Evolutionary conservation across 1,140 invertebrate genomes (phyloP).

Genomic region (Nymphalis io): DNA sequence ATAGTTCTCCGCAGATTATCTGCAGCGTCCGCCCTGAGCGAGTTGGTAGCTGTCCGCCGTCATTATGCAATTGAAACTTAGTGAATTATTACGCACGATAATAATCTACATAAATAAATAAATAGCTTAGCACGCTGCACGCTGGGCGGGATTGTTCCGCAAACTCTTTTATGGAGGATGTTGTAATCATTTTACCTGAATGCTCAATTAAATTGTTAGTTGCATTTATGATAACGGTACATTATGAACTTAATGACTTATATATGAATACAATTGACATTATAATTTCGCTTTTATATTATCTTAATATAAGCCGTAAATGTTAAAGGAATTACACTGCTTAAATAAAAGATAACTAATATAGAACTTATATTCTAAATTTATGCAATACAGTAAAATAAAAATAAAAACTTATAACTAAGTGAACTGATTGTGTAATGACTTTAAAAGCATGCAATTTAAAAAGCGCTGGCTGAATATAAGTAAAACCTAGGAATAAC

Average conservation of each 20-base stretch:
- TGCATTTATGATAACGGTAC: constrained; percentile 20
- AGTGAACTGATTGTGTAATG: not conserved
- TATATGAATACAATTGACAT: constrained; percentile 5
- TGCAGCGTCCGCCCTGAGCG: constrained; percentile 65
- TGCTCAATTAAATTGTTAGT: constrained; percentile 29
- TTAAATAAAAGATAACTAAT: no score
- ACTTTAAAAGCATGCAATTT: constrained; percentile 2
- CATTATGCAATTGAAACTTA: constrained; percentile 81
- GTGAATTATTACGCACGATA: constrained; percentile 80
- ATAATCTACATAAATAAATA: constrained; percentile 79
- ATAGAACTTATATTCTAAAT: not conserved
- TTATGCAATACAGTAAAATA: not conserved
- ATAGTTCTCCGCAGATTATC: constrained; percentile 72
- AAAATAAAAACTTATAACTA: not conserved
- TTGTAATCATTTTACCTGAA: constrained; percentile 35
- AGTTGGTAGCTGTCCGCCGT: constrained; percentile 72
- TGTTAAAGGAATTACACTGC: no score
- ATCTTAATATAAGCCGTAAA: no score
- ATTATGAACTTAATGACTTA: constrained; percentile 11
- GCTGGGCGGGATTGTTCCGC: constrained; percentile 42
- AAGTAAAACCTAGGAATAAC: constrained; percentile 7
- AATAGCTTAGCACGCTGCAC: constrained; percentile 50
- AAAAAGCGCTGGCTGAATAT: not conserved
- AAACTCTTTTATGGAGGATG: constrained; percentile 27
- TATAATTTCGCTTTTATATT: not conserved